Evolutionary conservation across 2,113 vertebrate species (phyloP), one percentile per base, ranked within the genome.

Genomic region (Epinephelus lanceolatus): DNA sequence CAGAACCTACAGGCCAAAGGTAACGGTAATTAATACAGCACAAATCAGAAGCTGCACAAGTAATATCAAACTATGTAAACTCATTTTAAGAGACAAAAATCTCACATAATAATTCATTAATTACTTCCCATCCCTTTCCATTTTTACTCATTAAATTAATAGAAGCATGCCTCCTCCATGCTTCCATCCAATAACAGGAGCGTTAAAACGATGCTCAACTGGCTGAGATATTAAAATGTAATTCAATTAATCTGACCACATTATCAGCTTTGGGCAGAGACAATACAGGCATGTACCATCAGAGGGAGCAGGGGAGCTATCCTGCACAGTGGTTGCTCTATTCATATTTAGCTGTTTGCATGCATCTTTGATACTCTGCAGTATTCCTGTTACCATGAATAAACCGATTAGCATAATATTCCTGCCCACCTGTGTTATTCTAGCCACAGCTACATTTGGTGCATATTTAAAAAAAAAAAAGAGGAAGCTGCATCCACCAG

Each of bases 1-100:
- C 98, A 99, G 95, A 99, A 99, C 95, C 98, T 99, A 30, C 17
- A 61, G 30, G 42, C 5, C 69, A 86, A 25, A 9, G 27, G 15
- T 1, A 60, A 51, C 0, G 11, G 40, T 21, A 60, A 65, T 59
- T 63, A 3, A 74, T 25, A 57, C 3, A 66, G 19, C 33, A 17
- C 9, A 56, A 21, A 57, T 18, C 19, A 0, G 1, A 57, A 13
- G 21, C 42, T 18, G 19, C 25, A 56, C 8, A 12, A n/a, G 30
- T n/a, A 70, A 23, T 11, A 63, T 4, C 10, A 33, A 33, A 21
- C 21, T 45, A 61, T 51, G 7, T 30, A 6, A 27, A 49, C 10
- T 30, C 30, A 30, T 30, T 30, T 5, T 30, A 30, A 30, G 30
- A 30, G 30, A 30, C 0, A 30, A 30, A 37, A 37, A 37, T 37